Percentiles rank a stretch among this genome's conserved stretches.
Conservation (phyloP, 2,113 vertebrate genomes). For the Gobio gobio region DNA sequence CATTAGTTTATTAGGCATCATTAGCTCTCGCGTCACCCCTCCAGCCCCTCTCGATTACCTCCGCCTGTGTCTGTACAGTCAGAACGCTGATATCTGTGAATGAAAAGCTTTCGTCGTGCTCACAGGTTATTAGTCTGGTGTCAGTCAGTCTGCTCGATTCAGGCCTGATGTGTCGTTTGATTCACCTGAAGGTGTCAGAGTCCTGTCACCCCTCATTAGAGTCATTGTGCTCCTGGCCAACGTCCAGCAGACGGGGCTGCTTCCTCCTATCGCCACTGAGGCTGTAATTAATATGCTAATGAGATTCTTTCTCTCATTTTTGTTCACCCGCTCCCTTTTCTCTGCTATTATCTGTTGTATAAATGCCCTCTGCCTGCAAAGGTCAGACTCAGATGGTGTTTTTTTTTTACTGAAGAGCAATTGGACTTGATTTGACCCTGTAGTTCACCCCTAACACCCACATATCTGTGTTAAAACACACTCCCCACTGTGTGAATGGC, state of each 20-base stretch:
- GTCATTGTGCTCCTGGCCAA: slow-evolving; percentile 63
- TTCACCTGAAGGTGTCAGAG: slow-evolving; percentile 54
- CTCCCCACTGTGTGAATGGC: not conserved
- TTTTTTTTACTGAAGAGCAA: slow-evolving; percentile 5
- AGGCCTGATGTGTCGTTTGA: not conserved
- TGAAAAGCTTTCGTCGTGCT: slow-evolving; percentile 37
- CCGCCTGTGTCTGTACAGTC: slow-evolving; percentile 16
- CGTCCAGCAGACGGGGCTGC: slow-evolving; percentile 58
- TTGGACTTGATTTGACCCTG: not conserved
- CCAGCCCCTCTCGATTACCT: slow-evolving; percentile 26
- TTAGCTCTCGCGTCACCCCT: slow-evolving; percentile 53
- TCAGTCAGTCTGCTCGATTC: slow-evolving; percentile 39
- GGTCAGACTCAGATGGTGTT: slow-evolving; percentile 12
- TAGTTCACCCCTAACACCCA: not conserved
- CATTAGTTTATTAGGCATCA: slow-evolving; percentile 57
- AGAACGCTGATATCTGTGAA: slow-evolving; percentile 48
- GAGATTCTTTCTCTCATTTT: slow-evolving; percentile 47
- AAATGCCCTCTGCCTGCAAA: slow-evolving; percentile 47
- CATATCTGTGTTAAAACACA: slow-evolving; percentile 14
- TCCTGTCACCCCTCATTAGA: slow-evolving; percentile 67
- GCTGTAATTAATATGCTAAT: slow-evolving; percentile 74
- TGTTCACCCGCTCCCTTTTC: slow-evolving; percentile 19
- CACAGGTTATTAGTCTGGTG: slow-evolving; percentile 57
- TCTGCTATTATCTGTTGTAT: slow-evolving; percentile 49
- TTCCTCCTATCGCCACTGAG: slow-evolving; percentile 56